These are phyloP conservation scores for Calephelis nemesis DNA, from an alignment of 1,140 invertebrate genomes.

Conservation along the genomic window DNA sequence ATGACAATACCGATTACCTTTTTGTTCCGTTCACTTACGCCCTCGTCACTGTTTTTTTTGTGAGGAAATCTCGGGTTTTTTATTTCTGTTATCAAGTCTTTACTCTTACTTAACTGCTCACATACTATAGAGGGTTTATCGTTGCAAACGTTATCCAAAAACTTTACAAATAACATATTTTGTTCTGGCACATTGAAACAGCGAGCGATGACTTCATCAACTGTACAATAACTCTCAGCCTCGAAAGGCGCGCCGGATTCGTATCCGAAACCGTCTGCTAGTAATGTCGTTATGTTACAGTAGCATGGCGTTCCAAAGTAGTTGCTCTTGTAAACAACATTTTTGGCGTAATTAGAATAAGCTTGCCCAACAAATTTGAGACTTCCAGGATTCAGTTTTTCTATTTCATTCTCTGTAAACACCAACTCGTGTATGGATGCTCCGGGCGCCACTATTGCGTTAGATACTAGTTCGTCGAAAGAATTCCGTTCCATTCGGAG, in stretches of 20 bases:
- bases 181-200: slow-evolving; percentile 83
- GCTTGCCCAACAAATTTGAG: slow-evolving; percentile 80
- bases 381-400: slow-evolving; percentile 74
- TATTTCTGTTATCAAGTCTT: slow-evolving; percentile 59
- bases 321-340: slow-evolving; percentile 80
- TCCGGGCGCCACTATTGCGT: slow-evolving; percentile 77
- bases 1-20: slow-evolving; percentile 69
- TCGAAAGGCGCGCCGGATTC: slow-evolving; percentile 65
- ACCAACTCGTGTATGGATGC: slow-evolving; percentile 77
- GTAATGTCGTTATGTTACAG: slow-evolving; percentile 81
- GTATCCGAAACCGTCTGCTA: slow-evolving; percentile 73
- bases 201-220: slow-evolving; percentile 79
- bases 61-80: slow-evolving; percentile 72
- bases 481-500: slow-evolving; percentile 82
- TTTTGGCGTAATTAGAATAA: slow-evolving; percentile 59
- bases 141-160: slow-evolving; percentile 81
- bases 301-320: slow-evolving; percentile 82
- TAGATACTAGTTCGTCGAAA: slow-evolving; percentile 79
- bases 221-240: slow-evolving; percentile 82
- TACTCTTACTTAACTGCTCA: slow-evolving; percentile 60
- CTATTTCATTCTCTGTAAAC: slow-evolving; percentile 83
- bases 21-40: slow-evolving; percentile 51
- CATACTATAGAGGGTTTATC: slow-evolving; percentile 71
- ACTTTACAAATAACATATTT: slow-evolving; percentile 82
- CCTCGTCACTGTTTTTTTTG: slow-evolving; percentile 48